Conservation (phyloP, 2,888 invertebrate species). For the Ornithoptera priamus region DNA sequence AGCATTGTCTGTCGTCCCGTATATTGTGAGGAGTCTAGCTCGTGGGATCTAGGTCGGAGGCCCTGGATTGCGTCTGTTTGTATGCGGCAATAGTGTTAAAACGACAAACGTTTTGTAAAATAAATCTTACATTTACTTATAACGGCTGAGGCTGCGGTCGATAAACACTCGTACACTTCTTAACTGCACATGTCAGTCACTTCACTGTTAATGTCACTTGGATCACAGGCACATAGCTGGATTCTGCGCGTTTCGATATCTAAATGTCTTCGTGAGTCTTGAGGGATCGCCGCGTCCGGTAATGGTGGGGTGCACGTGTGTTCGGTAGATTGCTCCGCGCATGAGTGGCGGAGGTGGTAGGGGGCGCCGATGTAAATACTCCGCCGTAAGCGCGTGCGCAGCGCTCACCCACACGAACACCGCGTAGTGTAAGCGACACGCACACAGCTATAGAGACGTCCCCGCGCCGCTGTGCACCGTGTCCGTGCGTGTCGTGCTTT, state of each 20-base stretch:
- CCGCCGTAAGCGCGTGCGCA: constrained; percentile 67
- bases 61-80: constrained; percentile 40
- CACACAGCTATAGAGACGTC: constrained; percentile 20
- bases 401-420: constrained; percentile 58
- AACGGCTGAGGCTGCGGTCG: constrained; percentile 76
- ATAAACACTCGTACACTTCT: constrained; percentile 60
- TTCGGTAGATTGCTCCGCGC: constrained; percentile 71
- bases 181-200: constrained; percentile 69
- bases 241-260: constrained; percentile 51
- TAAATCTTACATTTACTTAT: constrained; percentile 70
- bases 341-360: constrained; percentile 77
- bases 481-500: constrained; percentile 31
- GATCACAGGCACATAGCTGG: constrained; percentile 72
- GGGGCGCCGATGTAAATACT: constrained; percentile 77
- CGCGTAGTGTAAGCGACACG: constrained; percentile 50
- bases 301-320: constrained; percentile 73
- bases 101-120: constrained; percentile 38
- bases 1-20: constrained; percentile 65
- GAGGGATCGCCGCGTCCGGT: constrained; percentile 51
- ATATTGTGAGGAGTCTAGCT: constrained; percentile 57
- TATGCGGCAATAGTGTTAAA: constrained; percentile 11
- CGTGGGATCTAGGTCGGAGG: constrained; percentile 78
- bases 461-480: constrained; percentile 58
- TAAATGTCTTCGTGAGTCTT: constrained; percentile 46
- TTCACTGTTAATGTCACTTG: constrained; percentile 65